phyloP scores from a whole-genome alignment of 2,797 vertebrate species.

The Karalla daura region DNA sequence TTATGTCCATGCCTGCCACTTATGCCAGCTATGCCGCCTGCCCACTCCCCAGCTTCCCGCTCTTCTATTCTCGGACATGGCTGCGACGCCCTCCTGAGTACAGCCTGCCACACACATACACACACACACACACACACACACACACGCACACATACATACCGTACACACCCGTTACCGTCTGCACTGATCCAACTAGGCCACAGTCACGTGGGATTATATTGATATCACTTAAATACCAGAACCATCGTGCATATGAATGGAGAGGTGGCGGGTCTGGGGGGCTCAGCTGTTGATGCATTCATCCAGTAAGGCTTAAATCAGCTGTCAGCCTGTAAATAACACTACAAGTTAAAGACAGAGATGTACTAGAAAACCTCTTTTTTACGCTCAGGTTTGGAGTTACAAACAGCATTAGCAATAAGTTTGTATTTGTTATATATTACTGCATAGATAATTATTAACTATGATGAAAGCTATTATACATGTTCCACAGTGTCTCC shows the following conservation, averaged over 20 bases:
- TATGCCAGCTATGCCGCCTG: conserved; percentile 42
- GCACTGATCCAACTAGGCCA: conserved; percentile 44
- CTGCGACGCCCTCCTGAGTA: conserved; percentile 31
- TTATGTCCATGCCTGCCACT: conserved; percentile 21
- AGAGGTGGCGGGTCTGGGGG: too few relatives aligned
- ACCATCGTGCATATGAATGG: conserved; percentile 2
- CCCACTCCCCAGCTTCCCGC: conserved; percentile 35
- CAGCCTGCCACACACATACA: conserved; percentile 23
- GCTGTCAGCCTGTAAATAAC: conserved; percentile 6
- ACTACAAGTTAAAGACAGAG: background rate
- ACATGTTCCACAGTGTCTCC: too few relatives aligned
- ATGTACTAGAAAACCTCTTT: too few relatives aligned
- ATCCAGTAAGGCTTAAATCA: conserved; percentile 6
- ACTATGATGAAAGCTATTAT: too few relatives aligned
- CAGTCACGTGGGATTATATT: conserved; percentile 12
- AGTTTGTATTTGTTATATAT: background rate
- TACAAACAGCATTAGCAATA: too few relatives aligned
- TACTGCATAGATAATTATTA: too few relatives aligned
- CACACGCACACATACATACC: conserved; percentile 4
- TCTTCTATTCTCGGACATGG: conserved; percentile 63
- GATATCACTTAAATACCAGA: background rate
- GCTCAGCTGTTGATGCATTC: conserved; percentile 25
- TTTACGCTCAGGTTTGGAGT: too few relatives aligned
- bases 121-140: conserved; percentile 14
- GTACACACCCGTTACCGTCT: conserved; percentile 8